Evolutionary conservation across 2,888 invertebrate genomes (phyloP).

Genomic region (Ditula angustiorana): DNA sequence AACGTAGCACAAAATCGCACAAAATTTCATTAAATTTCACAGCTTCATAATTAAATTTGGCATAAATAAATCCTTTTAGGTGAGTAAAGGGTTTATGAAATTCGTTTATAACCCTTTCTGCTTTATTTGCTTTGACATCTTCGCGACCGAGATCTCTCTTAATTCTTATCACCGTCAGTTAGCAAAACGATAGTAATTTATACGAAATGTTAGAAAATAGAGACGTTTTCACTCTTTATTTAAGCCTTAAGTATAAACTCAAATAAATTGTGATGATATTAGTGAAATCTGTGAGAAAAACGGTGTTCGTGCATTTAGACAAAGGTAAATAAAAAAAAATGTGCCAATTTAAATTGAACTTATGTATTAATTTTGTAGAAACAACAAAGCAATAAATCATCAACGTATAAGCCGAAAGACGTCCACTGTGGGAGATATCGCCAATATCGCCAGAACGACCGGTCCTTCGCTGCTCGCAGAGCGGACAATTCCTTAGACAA

Average conservation of each 20-base stretch:
- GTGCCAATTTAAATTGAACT: no score
- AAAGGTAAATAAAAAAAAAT: no score
- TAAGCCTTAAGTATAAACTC: neutral
- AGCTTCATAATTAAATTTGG: conserved; percentile 37
- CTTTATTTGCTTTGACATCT: conserved; percentile 34
- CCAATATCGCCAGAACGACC: no score
- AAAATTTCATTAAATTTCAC: conserved; percentile 34
- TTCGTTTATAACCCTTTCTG: conserved; percentile 34
- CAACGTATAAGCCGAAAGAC: no score
- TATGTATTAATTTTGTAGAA: no score
- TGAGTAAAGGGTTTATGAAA: conserved; percentile 33
- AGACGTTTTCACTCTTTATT: neutral
- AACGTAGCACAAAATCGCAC: conserved; percentile 8
- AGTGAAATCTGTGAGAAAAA: no score
- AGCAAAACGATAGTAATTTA: conserved; percentile 1
- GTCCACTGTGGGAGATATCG: no score
- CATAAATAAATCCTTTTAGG: conserved; percentile 37
- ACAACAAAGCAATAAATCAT: no score
- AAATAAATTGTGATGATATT: no score
- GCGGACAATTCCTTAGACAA: no score
- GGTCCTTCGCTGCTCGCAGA: no score
- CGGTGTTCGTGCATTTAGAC: no score
- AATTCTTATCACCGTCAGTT: neutral
- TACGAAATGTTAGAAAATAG: neutral
- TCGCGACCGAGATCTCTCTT: neutral